Evolutionary conservation across 2,888 invertebrate species (phyloP).

Genomic region (Caenorhabditis sp.): DNA sequence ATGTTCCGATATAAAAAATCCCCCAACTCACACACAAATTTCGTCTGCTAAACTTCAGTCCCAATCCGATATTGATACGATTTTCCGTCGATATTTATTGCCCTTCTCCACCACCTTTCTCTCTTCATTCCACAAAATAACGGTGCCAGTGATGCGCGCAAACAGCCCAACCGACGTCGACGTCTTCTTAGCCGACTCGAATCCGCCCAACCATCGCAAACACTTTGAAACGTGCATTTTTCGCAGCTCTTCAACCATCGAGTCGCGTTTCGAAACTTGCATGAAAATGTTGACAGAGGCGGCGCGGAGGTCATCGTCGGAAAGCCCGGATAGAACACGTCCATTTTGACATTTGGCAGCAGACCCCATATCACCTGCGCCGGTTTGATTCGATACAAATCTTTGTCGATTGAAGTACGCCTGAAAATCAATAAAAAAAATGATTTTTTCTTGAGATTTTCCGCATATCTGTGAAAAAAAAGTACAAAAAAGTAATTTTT

Average conservation of each 20-base stretch:
- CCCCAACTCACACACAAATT: slow-evolving; percentile 71
- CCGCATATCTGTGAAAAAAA: too few relatives aligned
- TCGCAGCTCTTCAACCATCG: too few relatives aligned
- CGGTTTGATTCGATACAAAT: slow-evolving; percentile 70
- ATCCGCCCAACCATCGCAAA: slow-evolving; percentile 33
- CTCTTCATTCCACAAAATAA: slow-evolving; percentile 76
- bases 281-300: slow-evolving; percentile 86
- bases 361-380: slow-evolving; percentile 77
- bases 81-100: slow-evolving; percentile 61
- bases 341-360: slow-evolving; percentile 78
- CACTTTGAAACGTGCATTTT: too few relatives aligned
- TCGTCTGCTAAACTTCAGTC: slow-evolving; percentile 86
- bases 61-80: slow-evolving; percentile 83
- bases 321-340: slow-evolving; percentile 86
- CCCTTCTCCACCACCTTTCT: slow-evolving; percentile 48
- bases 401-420: slow-evolving; percentile 65
- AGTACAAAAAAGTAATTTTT: too few relatives aligned
- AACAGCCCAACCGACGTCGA: slow-evolving; percentile 77
- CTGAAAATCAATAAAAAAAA: too few relatives aligned
- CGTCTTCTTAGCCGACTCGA: slow-evolving; percentile 75
- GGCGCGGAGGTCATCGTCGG: slow-evolving; percentile 79
- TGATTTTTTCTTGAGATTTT: too few relatives aligned
- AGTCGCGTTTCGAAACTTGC: slow-evolving; percentile 82
- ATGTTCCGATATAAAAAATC: too few relatives aligned
- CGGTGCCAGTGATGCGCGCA: slow-evolving; percentile 85